Conservation (phyloP, 2,888 invertebrate species). For the Caenorhabditis sp. region DNA sequence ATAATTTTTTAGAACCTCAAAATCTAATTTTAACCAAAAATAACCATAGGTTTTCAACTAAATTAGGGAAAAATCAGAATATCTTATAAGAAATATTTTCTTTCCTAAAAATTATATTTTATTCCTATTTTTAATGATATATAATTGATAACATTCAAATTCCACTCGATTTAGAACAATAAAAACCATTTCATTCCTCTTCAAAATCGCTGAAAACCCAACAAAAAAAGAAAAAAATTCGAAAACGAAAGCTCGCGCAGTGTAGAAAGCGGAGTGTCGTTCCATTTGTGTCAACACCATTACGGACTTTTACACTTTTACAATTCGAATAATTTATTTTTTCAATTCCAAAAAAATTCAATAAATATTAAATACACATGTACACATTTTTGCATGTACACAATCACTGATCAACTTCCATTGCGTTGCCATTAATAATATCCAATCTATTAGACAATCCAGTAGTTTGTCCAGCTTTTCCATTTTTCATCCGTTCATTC, state of each 20-base stretch:
- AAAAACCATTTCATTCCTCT: too few species aligned
- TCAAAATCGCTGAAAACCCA: too few species aligned
- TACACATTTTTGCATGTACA: background rate
- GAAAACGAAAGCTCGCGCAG: background rate
- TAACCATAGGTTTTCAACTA: too few species aligned
- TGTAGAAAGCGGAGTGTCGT: background rate
- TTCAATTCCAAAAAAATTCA: background rate
- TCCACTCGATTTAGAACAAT: too few species aligned
- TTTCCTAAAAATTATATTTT: too few species aligned
- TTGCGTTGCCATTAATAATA: conserved; percentile 3
- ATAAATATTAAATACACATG: too few species aligned
- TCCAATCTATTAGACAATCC: conserved; percentile 36
- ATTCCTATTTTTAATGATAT: too few species aligned
- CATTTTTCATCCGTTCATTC: conserved; percentile 14
- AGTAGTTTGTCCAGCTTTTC: conserved; percentile 31
- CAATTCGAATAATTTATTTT: background rate
- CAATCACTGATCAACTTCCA: conserved; percentile 31
- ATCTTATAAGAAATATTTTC: too few species aligned
- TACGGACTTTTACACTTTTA: background rate
- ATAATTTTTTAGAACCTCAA: too few species aligned
- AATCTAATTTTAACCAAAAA: too few species aligned
- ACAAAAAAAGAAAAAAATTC: background rate
- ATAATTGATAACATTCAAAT: too few species aligned
- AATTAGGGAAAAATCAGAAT: too few species aligned
- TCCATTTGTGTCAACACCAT: background rate